Base-by-base conservation (phyloP, 2,888 invertebrate species). In the Vesta saturnalis region DNA sequence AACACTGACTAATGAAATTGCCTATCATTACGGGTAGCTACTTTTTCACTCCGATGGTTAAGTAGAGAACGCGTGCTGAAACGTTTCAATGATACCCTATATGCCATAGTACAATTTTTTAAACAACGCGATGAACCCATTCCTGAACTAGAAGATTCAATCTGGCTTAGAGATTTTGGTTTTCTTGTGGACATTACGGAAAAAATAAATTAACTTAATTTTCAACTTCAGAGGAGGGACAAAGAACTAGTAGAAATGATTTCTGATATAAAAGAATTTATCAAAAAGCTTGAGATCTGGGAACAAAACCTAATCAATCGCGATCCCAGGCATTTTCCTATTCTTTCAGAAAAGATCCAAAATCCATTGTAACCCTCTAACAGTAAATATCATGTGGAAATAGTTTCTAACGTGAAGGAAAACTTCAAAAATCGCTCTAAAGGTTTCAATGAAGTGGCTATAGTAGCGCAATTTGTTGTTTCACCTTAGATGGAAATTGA, bases 301-400 rank as follows among this genome's bases (percentile, higher is more conserved):
- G 62, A 60, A 56, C 60, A 68, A 60, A 68, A 68, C 64, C 57
- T 64, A 64, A 64, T 64, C 30, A 68, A 68, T 60, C 43, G 68
- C 56, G 64, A 60, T 64, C 35, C 64, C 60, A 68, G 52, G 59
- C 59, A 63, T 67, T 67, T 67, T 67, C 63, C 57, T 68, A 64
- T 64, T 64, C 56, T 68, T 68, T 64, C 68, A 64, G 64, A 68
- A 56, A 65, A 63, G 49, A 63, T 67, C 63, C 58, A 63, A 63
- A 63, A 67, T 63, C 63, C 67, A 59, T 67, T 49, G 23, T 35
- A 67, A 63, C 58, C 30, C 30, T 63, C 57, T 62, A 58, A 67
- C 54, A 58, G 62, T 14, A 58, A 67, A n/a, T n/a, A n/a, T n/a
- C n/a, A n/a, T n/a, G n/a, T n/a, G n/a, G n/a, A n/a, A n/a, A n/a